Percentiles rank a stretch among this genome's conserved stretches.
These are phyloP conservation scores for mouse (Mus musculus) DNA, from an alignment of 2,113 vertebrate genomes.

Conservation along the genomic window DNA sequence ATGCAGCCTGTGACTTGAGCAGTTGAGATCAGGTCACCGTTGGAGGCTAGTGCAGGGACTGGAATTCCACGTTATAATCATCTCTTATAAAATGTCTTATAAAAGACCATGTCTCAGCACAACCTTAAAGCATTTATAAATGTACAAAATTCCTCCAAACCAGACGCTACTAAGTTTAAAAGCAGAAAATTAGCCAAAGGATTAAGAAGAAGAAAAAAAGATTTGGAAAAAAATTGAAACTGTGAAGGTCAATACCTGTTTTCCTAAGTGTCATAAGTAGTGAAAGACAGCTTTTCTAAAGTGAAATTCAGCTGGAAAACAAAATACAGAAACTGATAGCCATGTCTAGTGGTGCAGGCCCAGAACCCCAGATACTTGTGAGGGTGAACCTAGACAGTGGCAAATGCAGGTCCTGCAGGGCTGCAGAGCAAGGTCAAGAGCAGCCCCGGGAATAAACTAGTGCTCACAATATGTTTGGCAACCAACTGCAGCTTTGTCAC, in stretches of 20 bases:
- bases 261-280: neutral
- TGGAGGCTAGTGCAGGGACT: neutral
- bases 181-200: slow-evolving; percentile 21
- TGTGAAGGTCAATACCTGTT: neutral
- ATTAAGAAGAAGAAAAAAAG: slow-evolving; percentile 47
- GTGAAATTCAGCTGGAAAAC: slow-evolving; percentile 21
- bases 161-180: slow-evolving; percentile 6
- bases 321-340: neutral
- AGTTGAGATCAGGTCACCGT: neutral
- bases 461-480: neutral
- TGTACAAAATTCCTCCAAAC: neutral
- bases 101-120: neutral
- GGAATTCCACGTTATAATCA: neutral
- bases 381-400: neutral
- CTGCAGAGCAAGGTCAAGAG: neutral
- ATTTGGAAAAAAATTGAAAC: slow-evolving; percentile 21
- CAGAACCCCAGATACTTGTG: neutral
- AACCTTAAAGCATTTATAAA: slow-evolving; percentile 27
- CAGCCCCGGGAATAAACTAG: neutral
- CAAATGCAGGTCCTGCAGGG: neutral
- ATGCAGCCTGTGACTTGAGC: neutral
- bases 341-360: neutral
- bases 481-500: neutral
- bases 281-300: neutral
- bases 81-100: slow-evolving; percentile 54